Evolutionary conservation across 1,140 invertebrate genomes (phyloP).

Genomic region (Zelostemma sp.): DNA sequence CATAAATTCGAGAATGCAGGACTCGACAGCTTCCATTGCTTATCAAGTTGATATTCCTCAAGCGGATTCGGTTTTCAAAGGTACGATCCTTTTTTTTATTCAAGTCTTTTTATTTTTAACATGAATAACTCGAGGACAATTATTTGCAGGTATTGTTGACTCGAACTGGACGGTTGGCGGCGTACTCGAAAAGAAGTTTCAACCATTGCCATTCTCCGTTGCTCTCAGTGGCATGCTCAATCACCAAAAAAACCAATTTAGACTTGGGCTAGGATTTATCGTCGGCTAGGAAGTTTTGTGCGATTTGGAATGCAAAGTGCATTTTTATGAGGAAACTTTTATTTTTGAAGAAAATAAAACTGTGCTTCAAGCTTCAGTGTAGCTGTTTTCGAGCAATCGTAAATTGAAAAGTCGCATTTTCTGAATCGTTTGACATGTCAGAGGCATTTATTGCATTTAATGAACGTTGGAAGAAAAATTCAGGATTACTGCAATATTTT

Average conservation of each 20-base stretch:
- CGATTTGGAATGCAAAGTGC: too few relatives aligned
- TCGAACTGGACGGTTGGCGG: conserved; percentile 96
- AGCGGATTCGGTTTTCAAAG: conserved; percentile 93
- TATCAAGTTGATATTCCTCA: conserved; percentile 98
- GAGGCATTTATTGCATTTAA: background rate
- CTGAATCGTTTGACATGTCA: background rate
- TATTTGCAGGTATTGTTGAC: conserved; percentile 85
- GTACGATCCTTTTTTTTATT: too few relatives aligned
- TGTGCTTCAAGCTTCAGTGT: too few relatives aligned
- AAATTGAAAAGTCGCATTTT: background rate
- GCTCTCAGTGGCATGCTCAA: conserved; percentile 93
- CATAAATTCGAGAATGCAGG: conserved; percentile 88
- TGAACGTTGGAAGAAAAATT: background rate
- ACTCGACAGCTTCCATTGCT: conserved; percentile 92
- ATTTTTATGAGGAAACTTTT: background rate
- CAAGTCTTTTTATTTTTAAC: background rate
- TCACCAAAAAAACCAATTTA: conserved; percentile 90
- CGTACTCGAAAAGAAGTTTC: conserved; percentile 93
- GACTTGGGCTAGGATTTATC: conserved; percentile 88
- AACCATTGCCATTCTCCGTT: conserved; percentile 94
- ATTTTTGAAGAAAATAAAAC: background rate
- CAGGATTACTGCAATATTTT: background rate
- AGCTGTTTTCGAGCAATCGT: background rate
- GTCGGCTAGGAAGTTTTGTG: conserved; percentile 77
- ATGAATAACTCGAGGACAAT: conserved; percentile 2